Evolutionary conservation across 2,797 vertebrate genomes (phyloP).

Genomic region (Rhinichthys osculus): DNA sequence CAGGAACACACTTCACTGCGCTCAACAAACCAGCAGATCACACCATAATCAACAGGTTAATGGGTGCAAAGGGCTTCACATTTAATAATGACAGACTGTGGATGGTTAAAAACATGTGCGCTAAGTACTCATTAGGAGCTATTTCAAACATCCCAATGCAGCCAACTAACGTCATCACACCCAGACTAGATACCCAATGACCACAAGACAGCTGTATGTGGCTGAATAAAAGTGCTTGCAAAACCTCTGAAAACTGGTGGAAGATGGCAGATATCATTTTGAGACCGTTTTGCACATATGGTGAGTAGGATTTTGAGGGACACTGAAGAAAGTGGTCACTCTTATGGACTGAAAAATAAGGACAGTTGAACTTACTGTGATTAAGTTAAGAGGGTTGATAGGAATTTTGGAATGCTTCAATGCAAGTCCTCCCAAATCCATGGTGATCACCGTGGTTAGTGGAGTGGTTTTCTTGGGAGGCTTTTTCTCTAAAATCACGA

Average conservation of each 20-base stretch:
- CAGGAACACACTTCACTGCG: constrained; percentile 23
- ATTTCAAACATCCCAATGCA: constrained; percentile 33
- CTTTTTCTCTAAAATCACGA: constrained; percentile 54
- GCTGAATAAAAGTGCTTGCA: neutral
- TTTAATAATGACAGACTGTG: constrained; percentile 32
- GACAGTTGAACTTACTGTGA: constrained; percentile 66
- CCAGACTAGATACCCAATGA: constrained; percentile 10
- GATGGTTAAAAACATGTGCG: constrained; percentile 32
- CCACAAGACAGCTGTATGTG: neutral
- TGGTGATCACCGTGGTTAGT: constrained; percentile 71
- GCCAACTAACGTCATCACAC: constrained; percentile 12
- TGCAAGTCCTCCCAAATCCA: constrained; percentile 72
- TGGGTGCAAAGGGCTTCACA: constrained; percentile 21
- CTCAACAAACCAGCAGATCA: constrained; percentile 24
- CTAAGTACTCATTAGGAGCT: constrained; percentile 43
- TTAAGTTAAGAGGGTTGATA: constrained; percentile 73
- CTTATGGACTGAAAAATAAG: neutral
- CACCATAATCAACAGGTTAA: constrained; percentile 41
- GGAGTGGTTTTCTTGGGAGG: constrained; percentile 58
- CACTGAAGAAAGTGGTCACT: neutral
- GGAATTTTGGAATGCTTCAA: constrained; percentile 78
- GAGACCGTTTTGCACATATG: neutral
- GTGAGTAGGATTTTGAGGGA: neutral
- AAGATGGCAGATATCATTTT: neutral
- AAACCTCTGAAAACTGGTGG: neutral